phyloP scores from a whole-genome alignment of 1,140 invertebrate species.

The Pogonognathellus flavescens region DNA sequence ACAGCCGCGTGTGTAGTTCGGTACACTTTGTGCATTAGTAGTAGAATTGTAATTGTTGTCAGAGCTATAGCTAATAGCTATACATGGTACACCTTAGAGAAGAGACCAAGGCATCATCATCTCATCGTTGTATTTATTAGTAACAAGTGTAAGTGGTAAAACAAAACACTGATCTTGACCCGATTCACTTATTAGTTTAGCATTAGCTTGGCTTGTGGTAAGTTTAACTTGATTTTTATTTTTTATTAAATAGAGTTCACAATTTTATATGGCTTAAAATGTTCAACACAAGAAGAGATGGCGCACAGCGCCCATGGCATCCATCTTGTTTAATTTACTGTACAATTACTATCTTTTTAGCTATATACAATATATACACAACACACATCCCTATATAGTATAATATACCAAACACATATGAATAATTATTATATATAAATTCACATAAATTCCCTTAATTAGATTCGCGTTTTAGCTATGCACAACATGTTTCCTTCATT shows the following conservation, averaged over 20 bases:
- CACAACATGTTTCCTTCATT: background rate
- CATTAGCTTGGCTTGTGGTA: too few relatives aligned
- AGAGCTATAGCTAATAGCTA: too few relatives aligned
- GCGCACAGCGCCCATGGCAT: conserved; percentile 34
- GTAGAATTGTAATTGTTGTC: too few relatives aligned
- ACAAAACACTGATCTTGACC: background rate
- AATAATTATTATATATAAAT: too few relatives aligned
- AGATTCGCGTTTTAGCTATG: background rate
- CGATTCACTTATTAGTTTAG: background rate
- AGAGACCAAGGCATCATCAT: background rate
- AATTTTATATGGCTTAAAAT: conserved; percentile 16
- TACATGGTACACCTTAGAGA: background rate
- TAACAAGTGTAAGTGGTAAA: too few relatives aligned
- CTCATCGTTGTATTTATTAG: too few relatives aligned
- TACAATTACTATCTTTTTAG: background rate
- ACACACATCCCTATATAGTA: too few relatives aligned
- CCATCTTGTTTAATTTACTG: conserved; percentile 26
- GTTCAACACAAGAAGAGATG: conserved; percentile 12
- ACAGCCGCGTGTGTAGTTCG: too few relatives aligned
- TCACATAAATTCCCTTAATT: background rate
- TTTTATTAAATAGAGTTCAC: background rate
- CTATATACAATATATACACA: too few relatives aligned
- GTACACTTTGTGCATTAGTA: too few relatives aligned
- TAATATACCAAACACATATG: too few relatives aligned
- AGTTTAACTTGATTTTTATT: too few relatives aligned